Evolutionary conservation across 1,140 invertebrate species (phyloP).

Genomic region (Limonius californicus): DNA sequence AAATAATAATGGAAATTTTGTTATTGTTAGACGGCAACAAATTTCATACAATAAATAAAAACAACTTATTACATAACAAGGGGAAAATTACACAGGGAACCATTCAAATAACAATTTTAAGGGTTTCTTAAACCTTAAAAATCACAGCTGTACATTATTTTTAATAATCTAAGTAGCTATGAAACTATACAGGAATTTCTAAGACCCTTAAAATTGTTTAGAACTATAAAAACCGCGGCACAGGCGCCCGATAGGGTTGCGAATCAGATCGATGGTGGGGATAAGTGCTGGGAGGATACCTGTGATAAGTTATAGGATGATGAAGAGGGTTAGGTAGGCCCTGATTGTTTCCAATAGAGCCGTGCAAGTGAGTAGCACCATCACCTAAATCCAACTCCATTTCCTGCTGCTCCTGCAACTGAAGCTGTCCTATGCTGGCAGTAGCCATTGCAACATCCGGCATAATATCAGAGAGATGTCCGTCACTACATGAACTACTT

Average conservation of each 20-base stretch:
- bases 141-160: constrained; percentile 30
- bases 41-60: neutral
- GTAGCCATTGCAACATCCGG: constrained; percentile 88
- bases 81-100: neutral
- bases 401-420: constrained; percentile 63
- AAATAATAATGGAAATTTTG: too few species aligned
- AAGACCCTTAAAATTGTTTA: constrained; percentile 4
- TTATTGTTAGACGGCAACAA: too few species aligned
- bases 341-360: constrained; percentile 21
- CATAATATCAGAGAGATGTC: constrained; percentile 76
- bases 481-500: constrained; percentile 60
- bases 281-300: constrained; percentile 38
- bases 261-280: constrained; percentile 38
- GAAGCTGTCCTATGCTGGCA: constrained; percentile 65
- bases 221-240: constrained; percentile 36
- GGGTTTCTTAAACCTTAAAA: constrained; percentile 18
- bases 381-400: constrained; percentile 72
- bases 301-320: constrained; percentile 32
- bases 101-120: neutral
- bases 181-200: constrained; percentile 7
- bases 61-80: neutral
- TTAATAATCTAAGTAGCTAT: constrained; percentile 11
- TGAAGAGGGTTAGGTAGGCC: constrained; percentile 26
- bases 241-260: constrained; percentile 33
- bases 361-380: constrained; percentile 57